Conservation (phyloP, 2,113 vertebrate species). For the Plestiodon gilberti region DNA sequence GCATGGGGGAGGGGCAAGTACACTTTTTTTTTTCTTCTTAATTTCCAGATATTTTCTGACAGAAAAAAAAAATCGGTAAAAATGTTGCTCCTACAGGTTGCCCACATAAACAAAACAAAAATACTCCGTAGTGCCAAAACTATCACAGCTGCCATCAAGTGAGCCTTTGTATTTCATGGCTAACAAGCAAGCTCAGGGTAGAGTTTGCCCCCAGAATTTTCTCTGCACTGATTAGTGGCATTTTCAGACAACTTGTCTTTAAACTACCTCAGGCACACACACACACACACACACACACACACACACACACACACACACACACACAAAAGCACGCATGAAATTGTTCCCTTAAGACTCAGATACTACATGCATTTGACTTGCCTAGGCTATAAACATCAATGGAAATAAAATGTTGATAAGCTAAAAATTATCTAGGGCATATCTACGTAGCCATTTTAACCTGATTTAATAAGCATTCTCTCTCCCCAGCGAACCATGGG, state of each 20-base stretch:
- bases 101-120: constrained; percentile 26
- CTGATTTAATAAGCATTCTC: neutral
- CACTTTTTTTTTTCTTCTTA: neutral
- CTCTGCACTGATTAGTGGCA: neutral
- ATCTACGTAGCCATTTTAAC: neutral
- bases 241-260: neutral
- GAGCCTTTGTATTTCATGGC: neutral
- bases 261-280: neutral
- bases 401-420: neutral
- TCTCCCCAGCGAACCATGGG: neutral
- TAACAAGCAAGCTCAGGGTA: neutral
- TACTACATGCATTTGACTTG: neutral
- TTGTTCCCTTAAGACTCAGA: neutral
- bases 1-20: neutral
- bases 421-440: neutral
- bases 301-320: neutral
- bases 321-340: neutral
- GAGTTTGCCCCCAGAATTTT: neutral
- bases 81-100: neutral
- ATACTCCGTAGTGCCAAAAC: neutral
- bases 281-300: neutral
- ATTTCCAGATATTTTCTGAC: neutral
- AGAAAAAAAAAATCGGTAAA: constrained; percentile 1
- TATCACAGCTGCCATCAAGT: constrained; percentile 24
- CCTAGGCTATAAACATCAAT: neutral